A percentile compares a stretch with the other conserved stretches of the same genome.
Evolutionary conservation across 2,113 vertebrate genomes (phyloP).

Genomic region (Siniperca chuatsi): DNA sequence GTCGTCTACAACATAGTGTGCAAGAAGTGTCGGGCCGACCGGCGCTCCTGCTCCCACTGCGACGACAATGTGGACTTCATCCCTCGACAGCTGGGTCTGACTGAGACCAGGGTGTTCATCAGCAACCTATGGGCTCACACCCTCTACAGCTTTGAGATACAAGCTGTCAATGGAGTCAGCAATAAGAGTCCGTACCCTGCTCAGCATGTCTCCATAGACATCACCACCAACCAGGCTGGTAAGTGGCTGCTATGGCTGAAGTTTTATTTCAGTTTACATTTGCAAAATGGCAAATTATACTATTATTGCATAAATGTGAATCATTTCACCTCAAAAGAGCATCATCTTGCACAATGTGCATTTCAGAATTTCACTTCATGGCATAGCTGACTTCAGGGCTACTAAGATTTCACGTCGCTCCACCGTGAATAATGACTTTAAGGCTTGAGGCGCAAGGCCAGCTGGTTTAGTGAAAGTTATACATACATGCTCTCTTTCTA

Average conservation of each 20-base stretch:
- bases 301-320: slow-evolving; percentile 23
- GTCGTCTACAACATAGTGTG: slow-evolving; percentile 98
- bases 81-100: slow-evolving; percentile 93
- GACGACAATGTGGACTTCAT: slow-evolving; percentile 98
- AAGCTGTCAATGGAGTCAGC: slow-evolving; percentile 96
- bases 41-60: slow-evolving; percentile 93
- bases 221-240: slow-evolving; percentile 99
- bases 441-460: slow-evolving; percentile 28
- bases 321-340: slow-evolving; percentile 17
- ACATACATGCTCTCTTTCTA: slow-evolving; percentile 28
- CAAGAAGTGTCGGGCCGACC: slow-evolving; percentile 94
- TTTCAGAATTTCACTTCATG: slow-evolving; percentile 45
- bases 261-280: slow-evolving; percentile 17
- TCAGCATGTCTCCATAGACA: slow-evolving; percentile 95
- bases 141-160: slow-evolving; percentile 96
- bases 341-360: slow-evolving; percentile 14
- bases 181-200: slow-evolving; percentile 96
- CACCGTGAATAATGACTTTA: slow-evolving; percentile 59
- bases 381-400: slow-evolving; percentile 44
- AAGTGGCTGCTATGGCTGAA: slow-evolving; percentile 56
- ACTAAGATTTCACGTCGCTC: slow-evolving; percentile 43
- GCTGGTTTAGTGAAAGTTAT: slow-evolving; percentile 34
- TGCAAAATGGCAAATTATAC: slow-evolving; percentile 21
- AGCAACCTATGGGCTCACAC: slow-evolving; percentile 97
- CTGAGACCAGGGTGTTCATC: slow-evolving; percentile 94